Conservation (phyloP, 2,113 vertebrate genomes). For the Colius striatus region DNA sequence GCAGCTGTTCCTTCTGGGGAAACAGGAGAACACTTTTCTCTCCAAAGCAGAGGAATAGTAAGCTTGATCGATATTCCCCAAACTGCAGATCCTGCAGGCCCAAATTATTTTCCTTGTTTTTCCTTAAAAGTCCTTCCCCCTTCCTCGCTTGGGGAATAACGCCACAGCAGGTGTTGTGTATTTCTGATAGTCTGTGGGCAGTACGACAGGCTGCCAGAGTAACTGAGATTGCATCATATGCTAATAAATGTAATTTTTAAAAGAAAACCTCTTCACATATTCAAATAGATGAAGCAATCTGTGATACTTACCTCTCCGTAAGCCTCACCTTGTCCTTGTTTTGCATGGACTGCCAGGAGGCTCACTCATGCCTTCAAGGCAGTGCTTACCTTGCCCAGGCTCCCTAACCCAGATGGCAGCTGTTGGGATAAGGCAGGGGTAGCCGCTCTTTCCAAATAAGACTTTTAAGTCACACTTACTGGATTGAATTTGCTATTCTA, state of each 20-base stretch:
- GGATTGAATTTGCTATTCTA: not conserved
- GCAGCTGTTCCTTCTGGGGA: conserved; percentile 44
- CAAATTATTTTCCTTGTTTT: conserved; percentile 43
- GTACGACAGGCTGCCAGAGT: not conserved
- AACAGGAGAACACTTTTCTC: not conserved
- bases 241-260: not conserved
- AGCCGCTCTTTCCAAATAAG: not conserved
- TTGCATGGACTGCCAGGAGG: not conserved
- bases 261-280: not conserved
- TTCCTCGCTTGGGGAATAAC: not conserved
- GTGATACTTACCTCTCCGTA: not conserved
- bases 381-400: not conserved
- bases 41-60: conserved; percentile 26
- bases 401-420: not conserved
- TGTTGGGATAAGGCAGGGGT: accelerated
- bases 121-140: not conserved
- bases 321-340: not conserved
- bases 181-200: conserved; percentile 8
- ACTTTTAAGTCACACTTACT: not conserved
- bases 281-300: not conserved
- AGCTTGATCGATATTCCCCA: not conserved
- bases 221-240: not conserved
- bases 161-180: not conserved
- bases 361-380: not conserved
- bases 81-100: conserved; percentile 5